phyloP scores from a whole-genome alignment of 2,888 invertebrate species.

The Syrphus vitripennis region DNA sequence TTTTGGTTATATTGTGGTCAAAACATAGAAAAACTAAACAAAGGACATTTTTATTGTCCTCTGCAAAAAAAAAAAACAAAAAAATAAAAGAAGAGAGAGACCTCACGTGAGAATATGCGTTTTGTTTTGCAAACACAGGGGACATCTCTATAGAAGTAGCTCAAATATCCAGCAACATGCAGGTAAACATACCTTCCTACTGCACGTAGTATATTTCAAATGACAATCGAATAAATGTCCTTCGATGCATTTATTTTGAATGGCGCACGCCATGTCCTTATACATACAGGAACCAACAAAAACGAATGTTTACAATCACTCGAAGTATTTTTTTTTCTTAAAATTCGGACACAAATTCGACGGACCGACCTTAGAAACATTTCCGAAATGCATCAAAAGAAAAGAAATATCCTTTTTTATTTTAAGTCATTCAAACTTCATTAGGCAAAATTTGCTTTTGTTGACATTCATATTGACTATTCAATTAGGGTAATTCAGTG shows the following conservation, averaged over 20 bases:
- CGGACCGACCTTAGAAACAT: not conserved
- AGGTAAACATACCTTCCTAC: slow-evolving; percentile 32
- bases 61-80: slow-evolving; percentile 41
- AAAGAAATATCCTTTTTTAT: slow-evolving; percentile 33
- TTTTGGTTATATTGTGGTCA: slow-evolving; percentile 80
- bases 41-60: slow-evolving; percentile 35
- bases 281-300: slow-evolving; percentile 56
- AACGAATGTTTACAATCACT: slow-evolving; percentile 47
- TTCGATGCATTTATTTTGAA: slow-evolving; percentile 57
- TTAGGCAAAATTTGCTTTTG: slow-evolving; percentile 60
- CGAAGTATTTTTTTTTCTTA: slow-evolving; percentile 36
- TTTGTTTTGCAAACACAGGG: slow-evolving; percentile 69
- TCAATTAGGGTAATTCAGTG: slow-evolving; percentile 63
- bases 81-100: too few species aligned
- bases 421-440: slow-evolving; percentile 62
- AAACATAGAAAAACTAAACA: slow-evolving; percentile 77
- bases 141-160: slow-evolving; percentile 42
- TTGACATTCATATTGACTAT: slow-evolving; percentile 65
- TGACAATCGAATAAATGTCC: slow-evolving; percentile 61
- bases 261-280: slow-evolving; percentile 66
- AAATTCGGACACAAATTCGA: slow-evolving; percentile 18
- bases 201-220: slow-evolving; percentile 20
- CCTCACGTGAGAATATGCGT: slow-evolving; percentile 69
- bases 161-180: slow-evolving; percentile 1
- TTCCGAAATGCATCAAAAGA: not conserved